Base-by-base conservation (phyloP, 1,140 invertebrate genomes). In the Euschistus heros region DNA sequence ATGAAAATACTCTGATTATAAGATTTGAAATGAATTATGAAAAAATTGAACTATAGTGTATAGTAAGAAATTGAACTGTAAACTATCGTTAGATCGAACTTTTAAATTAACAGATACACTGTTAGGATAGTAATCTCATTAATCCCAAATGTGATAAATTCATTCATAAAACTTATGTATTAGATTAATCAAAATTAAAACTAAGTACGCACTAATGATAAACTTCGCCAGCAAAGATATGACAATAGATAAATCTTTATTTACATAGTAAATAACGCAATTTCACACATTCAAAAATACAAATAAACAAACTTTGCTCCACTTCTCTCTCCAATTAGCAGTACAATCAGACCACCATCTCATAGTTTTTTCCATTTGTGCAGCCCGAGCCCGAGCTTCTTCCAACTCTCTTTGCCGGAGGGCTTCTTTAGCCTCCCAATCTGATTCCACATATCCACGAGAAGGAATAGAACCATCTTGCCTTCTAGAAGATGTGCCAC, bases 321-420 rank as follows among this genome's bases (percentile, higher is more conserved):
- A 98, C 74, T 97, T 97, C 75, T 96, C 92, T 10, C 94, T 80
- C 89, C 89, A 92, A 72, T 91, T 90, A 15, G 87, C 86, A 0
- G 94, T 97, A 74, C 89, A 92, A 70, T 91, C 89, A 0, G 87
- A 89, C 94, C 94, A 98, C 94, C 94, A 98, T 62, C 92, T 80
- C 92, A 98, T 97, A 0, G 95, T 98, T 77, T 98, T 98, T 74
- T 98, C 94, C 94, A 98, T 97, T 76, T 98, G 94, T 0, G 91
- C 86, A 5, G 92, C 92, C 65, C 94, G 76, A 1, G 92, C 91
- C 67, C 91, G 79, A 0, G 92, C 91, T 73, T 97, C 92, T 70
- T 95, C 90, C 65, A 97, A 75, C 74, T 97, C 93, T 66, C 89
- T 76, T 73, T 89, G 80, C 63, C 86, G 76, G 65, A 85, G 76